Percentiles rank a stretch among this genome's conserved stretches.
phyloP scores from a whole-genome alignment of 2,797 vertebrate species.

The Alexandromys oeconomus region DNA sequence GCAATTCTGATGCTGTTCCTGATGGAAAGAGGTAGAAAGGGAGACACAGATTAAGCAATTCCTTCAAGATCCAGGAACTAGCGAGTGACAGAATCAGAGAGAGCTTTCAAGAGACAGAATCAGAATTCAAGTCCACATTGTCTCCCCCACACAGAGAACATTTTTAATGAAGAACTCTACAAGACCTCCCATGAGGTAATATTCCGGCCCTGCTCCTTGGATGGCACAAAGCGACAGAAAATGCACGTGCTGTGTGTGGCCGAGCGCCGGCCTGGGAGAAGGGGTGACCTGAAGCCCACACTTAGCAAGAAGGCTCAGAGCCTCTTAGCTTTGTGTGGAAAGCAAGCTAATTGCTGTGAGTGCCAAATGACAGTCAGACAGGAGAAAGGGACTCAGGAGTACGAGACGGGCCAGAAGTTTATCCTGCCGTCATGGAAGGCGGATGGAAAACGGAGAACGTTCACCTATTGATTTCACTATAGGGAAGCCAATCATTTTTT shows the following conservation, averaged over 20 bases:
- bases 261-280: background rate
- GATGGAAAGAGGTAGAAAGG: background rate
- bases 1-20: background rate
- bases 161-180: slow-evolving; percentile 8
- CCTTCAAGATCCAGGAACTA: background rate
- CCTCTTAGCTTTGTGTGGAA: background rate
- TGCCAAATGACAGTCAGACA: background rate
- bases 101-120: background rate
- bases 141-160: background rate
- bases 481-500: slow-evolving; percentile 42
- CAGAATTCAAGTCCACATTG: background rate
- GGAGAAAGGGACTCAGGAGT: background rate
- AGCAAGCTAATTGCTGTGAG: background rate
- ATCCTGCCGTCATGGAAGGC: background rate
- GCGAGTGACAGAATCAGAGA: background rate
- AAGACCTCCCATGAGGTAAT: background rate
- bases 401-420: background rate
- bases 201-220: background rate
- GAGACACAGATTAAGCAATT: background rate
- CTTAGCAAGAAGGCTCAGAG: slow-evolving; percentile 35
- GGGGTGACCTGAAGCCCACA: background rate
- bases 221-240: background rate
- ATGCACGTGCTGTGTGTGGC: background rate
- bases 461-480: background rate
- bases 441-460: background rate